phyloP scores from a whole-genome alignment of 2,888 invertebrate genomes.

The Tillus elongatus region DNA sequence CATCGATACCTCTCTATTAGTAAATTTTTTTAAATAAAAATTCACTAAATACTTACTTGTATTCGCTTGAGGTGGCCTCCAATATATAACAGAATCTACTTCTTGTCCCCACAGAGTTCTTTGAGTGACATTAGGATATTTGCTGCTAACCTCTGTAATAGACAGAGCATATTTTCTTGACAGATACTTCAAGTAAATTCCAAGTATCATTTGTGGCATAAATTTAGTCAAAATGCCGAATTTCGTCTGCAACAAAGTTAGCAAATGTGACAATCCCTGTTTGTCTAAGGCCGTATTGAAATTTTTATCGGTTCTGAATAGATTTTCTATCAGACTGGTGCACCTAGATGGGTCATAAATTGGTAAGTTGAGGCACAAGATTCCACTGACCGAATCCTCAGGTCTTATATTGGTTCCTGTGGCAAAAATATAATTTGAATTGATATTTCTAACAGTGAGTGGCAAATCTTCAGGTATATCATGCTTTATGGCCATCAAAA shows the following conservation, averaged over 20 bases:
- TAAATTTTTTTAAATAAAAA: no score
- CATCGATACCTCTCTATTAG: no score
- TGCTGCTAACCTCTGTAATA: slow-evolving; percentile 50
- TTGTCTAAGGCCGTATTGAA: slow-evolving; percentile 40
- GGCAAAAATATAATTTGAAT: slow-evolving; percentile 48
- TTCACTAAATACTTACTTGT: slow-evolving; percentile 57
- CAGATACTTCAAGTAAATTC: slow-evolving; percentile 52
- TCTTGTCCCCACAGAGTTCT: slow-evolving; percentile 57
- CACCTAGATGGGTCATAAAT: slow-evolving; percentile 41
- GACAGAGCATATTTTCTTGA: slow-evolving; percentile 59
- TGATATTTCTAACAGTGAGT: slow-evolving; percentile 50
- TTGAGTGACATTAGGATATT: slow-evolving; percentile 40
- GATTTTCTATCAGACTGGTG: slow-evolving; percentile 30
- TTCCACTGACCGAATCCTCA: slow-evolving; percentile 46
- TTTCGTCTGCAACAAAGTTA: slow-evolving; percentile 46
- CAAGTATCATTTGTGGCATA: slow-evolving; percentile 50
- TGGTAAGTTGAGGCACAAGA: slow-evolving; percentile 57
- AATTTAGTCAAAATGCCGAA: slow-evolving; percentile 53
- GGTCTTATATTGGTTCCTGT: slow-evolving; percentile 41
- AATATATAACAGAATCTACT: slow-evolving; percentile 55
- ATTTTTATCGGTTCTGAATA: slow-evolving; percentile 39
- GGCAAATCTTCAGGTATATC: slow-evolving; percentile 51
- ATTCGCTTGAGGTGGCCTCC: slow-evolving; percentile 69
- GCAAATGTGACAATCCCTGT: slow-evolving; percentile 47
- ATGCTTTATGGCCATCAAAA: slow-evolving; percentile 21